Evolutionary conservation across 2,113 vertebrate species (phyloP).

Genomic region (Gasterosteus aculeatus): DNA sequence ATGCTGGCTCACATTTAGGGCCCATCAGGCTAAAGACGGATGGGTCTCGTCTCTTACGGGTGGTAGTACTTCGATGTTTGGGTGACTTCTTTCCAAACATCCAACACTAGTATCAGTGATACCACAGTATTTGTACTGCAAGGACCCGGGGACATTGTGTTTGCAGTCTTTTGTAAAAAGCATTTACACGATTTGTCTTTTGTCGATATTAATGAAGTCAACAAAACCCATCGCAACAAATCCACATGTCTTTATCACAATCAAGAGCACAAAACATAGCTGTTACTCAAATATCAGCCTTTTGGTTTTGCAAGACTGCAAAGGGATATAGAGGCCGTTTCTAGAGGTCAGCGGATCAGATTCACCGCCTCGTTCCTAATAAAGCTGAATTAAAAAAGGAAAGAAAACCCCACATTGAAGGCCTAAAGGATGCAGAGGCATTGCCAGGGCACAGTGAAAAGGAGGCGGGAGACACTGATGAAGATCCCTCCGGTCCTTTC

Average conservation of each 20-base stretch:
- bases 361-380: constrained; percentile 70
- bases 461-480: neutral
- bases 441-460: constrained; percentile 25
- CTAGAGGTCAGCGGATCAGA: constrained; percentile 71
- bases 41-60: constrained; percentile 2
- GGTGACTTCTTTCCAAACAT: constrained; percentile 6
- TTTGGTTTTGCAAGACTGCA: constrained; percentile 26
- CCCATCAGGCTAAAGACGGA: constrained; percentile 27
- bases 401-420: constrained; percentile 73
- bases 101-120: neutral
- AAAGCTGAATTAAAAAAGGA: constrained; percentile 56
- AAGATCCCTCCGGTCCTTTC: constrained; percentile 16
- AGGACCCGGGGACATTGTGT: neutral
- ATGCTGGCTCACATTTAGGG: constrained; percentile 25
- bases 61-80: constrained; percentile 13
- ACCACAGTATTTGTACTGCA: neutral
- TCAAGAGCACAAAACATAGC: constrained; percentile 28
- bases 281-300: constrained; percentile 20
- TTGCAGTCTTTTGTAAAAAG: neutral
- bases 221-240: constrained; percentile 7
- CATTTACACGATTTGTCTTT: neutral
- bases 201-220: neutral
- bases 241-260: constrained; percentile 6
- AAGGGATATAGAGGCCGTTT: constrained; percentile 30
- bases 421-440: constrained; percentile 64